Conservation (phyloP, 2,113 vertebrate genomes). For the Gallinago paraguaiae region DNA sequence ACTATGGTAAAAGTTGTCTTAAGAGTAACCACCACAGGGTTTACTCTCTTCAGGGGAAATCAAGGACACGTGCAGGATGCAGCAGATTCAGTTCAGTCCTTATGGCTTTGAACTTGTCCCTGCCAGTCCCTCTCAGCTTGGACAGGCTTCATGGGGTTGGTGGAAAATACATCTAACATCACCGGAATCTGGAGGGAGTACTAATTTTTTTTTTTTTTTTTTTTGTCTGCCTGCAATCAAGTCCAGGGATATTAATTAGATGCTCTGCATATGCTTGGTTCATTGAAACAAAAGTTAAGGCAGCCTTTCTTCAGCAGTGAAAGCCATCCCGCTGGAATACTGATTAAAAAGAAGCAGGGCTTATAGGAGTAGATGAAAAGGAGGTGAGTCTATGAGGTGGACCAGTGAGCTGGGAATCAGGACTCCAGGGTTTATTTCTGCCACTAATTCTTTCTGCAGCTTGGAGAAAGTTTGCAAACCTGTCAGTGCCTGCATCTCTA, state of each 20-base stretch:
- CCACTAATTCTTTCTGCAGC: not conserved
- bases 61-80: not conserved
- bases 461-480: not conserved
- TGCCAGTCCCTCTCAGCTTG: not conserved
- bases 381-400: not conserved
- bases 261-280: not conserved
- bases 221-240: not conserved
- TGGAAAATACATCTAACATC: slow-evolving; percentile 16
- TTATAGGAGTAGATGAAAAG: not conserved
- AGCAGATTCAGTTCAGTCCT: not conserved
- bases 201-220: not conserved
- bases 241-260: slow-evolving; percentile 20
- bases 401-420: not conserved
- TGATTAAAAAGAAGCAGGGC: slow-evolving; percentile 12
- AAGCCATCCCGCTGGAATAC: not conserved
- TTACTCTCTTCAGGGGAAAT: not conserved
- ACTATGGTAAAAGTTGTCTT: not conserved
- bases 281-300: slow-evolving; percentile 26
- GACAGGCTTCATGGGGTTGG: not conserved
- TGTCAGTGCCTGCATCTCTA: not conserved
- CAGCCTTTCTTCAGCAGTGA: not conserved
- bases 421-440: not conserved
- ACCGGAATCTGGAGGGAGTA: not conserved
- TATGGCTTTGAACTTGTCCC: not conserved
- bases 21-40: not conserved